A percentile compares a stretch with the other conserved stretches of the same genome.
Conservation (phyloP, 1,140 invertebrate species). For the Plectrocnemia conspersa region DNA sequence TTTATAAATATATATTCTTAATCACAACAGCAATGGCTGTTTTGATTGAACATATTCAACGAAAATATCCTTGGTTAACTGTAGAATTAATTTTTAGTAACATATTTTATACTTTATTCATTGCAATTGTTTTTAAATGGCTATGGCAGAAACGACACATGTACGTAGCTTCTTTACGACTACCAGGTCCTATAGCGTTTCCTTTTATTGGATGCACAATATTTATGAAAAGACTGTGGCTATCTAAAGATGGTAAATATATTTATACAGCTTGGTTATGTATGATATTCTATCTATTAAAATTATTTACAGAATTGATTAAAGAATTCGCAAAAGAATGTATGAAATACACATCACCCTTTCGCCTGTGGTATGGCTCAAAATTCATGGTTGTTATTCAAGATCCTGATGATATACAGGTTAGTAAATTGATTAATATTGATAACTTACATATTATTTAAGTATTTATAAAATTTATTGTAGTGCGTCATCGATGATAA, state of each 20-base stretch:
- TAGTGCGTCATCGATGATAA: constrained; percentile 3
- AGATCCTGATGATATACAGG: constrained; percentile 6
- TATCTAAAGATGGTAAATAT: neutral
- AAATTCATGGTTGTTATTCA: constrained; percentile 1
- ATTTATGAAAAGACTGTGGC: neutral
- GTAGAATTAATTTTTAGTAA: neutral
- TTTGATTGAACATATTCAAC: constrained; percentile 3
- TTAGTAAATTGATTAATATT: constrained; percentile 4
- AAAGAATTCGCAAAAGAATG: neutral
- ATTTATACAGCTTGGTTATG: constrained; percentile 1
- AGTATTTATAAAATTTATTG: neutral
- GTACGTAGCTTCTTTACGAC: constrained; percentile 2
- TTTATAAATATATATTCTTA: too few species aligned
- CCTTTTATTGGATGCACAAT: constrained; percentile 3
- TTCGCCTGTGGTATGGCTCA: neutral
- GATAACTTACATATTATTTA: neutral
- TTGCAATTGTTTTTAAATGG: constrained; percentile 10
- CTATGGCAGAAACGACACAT: constrained; percentile 5
- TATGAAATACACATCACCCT: constrained; percentile 5
- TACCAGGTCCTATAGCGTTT: constrained; percentile 6
- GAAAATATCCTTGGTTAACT: constrained; percentile 15
- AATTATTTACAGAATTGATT: neutral
- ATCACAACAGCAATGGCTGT: too few species aligned
- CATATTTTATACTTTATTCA: constrained; percentile 1
- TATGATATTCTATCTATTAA: neutral